Evolutionary conservation across 2,797 vertebrate genomes (phyloP), one percentile per base, ranked within the genome.

Genomic region (Helarctos malayanus): DNA sequence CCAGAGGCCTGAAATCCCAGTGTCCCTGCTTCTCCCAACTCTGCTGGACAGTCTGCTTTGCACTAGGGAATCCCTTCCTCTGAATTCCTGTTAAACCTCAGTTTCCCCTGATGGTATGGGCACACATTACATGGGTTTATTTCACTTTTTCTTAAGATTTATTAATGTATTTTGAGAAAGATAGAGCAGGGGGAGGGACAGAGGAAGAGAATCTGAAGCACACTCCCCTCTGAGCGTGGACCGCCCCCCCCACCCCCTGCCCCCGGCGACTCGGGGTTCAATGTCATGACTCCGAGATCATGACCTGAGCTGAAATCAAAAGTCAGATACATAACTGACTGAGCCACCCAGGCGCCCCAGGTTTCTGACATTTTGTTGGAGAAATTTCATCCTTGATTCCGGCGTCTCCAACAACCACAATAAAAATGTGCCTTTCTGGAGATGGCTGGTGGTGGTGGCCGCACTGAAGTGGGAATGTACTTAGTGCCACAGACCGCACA

Each of bases 391-490:
- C 78, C 7, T 56, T 14, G 0, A 35, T 21, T 23, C 13, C 47
- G 38, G 19, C 41, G n/a, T 68, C 78, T 89, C 47, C 84, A 89
- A 13, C 35, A 56, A 32, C 68, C 69, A 35, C 83, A 63, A 38
- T 25, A 76, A 47, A 21, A 56, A 54, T 3, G 14, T 56, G 41
- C 16, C 41, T 84, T 68, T 75, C 59, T 45, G 29, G 16, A 80
- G 16, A 4, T 5, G 41, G 13, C 13, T 1, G 41, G 49, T 32
- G 18, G 57, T 12, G 21, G 45, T 27, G 35, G 12, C 9, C 3
- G 68, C 2, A 56, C 14, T 1, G 0, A 7, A 3, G 7, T 0
- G 19, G 9, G 59, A 54, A 16, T 8, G 3, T 7, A 25, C 49
- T 69, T 16, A 23, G 25, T 47, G 23, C 23, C 19, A 16, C 1